Evolutionary conservation across 2,888 invertebrate species (phyloP), one percentile per base, ranked within the genome.

Genomic region (Ypsolopha scabrella): DNA sequence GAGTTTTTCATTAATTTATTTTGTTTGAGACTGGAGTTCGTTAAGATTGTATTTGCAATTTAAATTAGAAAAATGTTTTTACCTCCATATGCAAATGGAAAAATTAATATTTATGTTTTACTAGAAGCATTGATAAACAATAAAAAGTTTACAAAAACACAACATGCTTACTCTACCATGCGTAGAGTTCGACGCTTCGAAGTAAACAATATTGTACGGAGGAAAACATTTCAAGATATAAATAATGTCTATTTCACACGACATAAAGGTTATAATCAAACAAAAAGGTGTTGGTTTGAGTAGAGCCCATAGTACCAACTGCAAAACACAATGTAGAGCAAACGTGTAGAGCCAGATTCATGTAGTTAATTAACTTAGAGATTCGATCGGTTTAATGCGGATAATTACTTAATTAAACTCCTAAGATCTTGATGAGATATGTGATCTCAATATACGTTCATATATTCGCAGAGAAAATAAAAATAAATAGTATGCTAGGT

Each of bases 331-430:
- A 43, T 43, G 24, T 43, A 43, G 43, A 43, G 43, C 43, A 43
- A 43, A 24, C 24, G 13, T 41, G 24, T 43, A 13, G 14, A 24
- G 35, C 35, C n/a, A 46, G 34, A 46, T 46, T 46, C 34, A 46
- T 46, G 35, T 39, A 6, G 39, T 46, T 46, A 46, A 46, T 46
- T 46, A 46, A 33, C 46, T 11, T 11, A 46, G 35, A 34, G 34
- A 46, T 34, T 9, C 46, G 11, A 24, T 43, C 43, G 43, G 14
- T 43, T 13, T 43, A 43, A 14, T 43, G 43, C 46, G 8, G 35
- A 46, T 46, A 46, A 46, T 46, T 46, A 35, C 35, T 46, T 46
- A 46, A 46, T 46, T 46, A 46, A 46, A 11, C 11, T 35, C 13
- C 43, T 10, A 33, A 9, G 34, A 10, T 44, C 43, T 33, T 13